A percentile compares a stretch with the other conserved stretches of the same genome.
Evolutionary conservation across 2,113 vertebrate genomes (phyloP).

Genomic region (Lipophrys pholis): DNA sequence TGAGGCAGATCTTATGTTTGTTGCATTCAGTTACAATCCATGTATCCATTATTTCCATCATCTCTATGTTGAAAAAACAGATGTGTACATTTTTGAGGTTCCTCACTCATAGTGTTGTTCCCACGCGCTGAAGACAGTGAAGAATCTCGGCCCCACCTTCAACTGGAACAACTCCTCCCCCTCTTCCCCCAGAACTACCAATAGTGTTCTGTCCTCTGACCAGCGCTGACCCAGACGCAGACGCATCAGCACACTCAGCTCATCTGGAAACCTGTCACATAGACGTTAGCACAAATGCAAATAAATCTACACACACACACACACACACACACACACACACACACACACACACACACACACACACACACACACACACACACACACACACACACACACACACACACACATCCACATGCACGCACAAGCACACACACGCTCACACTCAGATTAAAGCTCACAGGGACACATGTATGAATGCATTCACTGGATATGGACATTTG

Average conservation of each 20-base stretch:
- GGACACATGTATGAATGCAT: neutral
- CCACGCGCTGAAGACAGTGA: slow-evolving; percentile 37
- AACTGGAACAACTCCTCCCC: slow-evolving; percentile 36
- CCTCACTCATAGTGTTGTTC: slow-evolving; percentile 36
- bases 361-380: too few species aligned
- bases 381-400: neutral
- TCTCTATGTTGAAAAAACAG: too few species aligned
- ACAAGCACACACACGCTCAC: too few species aligned
- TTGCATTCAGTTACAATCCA: too few species aligned
- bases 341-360: too few species aligned
- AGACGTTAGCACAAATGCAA: slow-evolving; percentile 30
- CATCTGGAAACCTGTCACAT: slow-evolving; percentile 57
- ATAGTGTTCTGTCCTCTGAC: slow-evolving; percentile 17
- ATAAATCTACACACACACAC: slow-evolving; percentile 24
- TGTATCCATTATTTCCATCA: too few species aligned
- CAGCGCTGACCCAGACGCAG: slow-evolving; percentile 27
- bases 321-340: slow-evolving; percentile 6
- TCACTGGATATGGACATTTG: neutral
- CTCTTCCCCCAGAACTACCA: slow-evolving; percentile 44
- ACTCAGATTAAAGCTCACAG: neutral
- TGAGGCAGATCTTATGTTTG: too few species aligned
- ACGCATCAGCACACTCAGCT: slow-evolving; percentile 45
- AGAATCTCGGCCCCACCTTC: neutral
- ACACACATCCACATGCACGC: neutral
- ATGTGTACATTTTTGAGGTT: neutral